Percentiles rank a stretch among this genome's conserved stretches.
Evolutionary conservation across 2,113 vertebrate genomes (phyloP).

Genomic region (Chamaetylas fuelleborni): DNA sequence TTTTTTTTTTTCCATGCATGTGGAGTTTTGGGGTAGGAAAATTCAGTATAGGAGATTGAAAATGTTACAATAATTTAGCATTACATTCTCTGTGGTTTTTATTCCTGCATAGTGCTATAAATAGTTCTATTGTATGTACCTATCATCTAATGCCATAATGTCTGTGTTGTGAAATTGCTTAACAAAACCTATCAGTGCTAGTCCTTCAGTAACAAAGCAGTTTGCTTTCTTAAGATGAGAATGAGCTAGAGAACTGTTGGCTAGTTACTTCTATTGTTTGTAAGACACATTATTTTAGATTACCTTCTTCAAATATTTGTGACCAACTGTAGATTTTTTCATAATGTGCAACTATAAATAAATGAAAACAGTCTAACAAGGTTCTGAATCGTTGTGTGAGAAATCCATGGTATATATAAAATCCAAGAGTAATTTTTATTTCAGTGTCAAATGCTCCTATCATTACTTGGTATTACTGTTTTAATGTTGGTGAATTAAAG

Average conservation of each 20-base stretch:
- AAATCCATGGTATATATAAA: not conserved
- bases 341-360: not conserved
- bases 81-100: not conserved
- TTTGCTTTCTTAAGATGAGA: not conserved
- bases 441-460: not conserved
- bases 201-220: not conserved
- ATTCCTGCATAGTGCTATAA: not conserved
- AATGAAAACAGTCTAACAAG: not conserved
- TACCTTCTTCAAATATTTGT: not conserved
- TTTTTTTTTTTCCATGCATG: not conserved
- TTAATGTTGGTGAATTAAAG: not conserved
- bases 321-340: not conserved
- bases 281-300: not conserved
- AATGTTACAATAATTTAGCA: not conserved
- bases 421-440: not conserved
- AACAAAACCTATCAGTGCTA: not conserved
- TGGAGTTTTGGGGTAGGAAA: not conserved
- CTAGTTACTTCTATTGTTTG: not conserved
- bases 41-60: not conserved
- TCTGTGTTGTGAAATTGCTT: not conserved
- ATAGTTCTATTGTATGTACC: not conserved
- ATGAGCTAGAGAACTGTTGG: not conserved
- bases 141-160: not conserved
- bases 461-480: not conserved
- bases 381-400: not conserved